phyloP scores from a whole-genome alignment of 1,140 invertebrate genomes.

The Drosophila kurseongensis region DNA sequence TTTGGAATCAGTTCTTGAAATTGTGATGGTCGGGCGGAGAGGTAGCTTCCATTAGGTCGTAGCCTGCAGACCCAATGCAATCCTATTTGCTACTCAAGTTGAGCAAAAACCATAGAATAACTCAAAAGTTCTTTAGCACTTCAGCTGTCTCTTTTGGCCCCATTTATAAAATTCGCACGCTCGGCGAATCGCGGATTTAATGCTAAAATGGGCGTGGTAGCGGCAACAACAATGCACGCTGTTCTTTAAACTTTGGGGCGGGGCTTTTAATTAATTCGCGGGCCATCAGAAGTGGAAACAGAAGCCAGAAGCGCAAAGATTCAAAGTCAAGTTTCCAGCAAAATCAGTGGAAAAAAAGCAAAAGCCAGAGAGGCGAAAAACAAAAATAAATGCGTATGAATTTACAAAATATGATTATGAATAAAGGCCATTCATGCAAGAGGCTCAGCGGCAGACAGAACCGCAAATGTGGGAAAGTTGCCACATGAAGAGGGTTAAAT shows the following conservation, averaged over 20 bases:
- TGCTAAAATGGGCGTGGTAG: constrained; percentile 34
- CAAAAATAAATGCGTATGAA: constrained; percentile 44
- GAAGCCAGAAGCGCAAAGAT: constrained; percentile 43
- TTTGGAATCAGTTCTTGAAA: constrained; percentile 22
- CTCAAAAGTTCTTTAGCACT: constrained; percentile 32
- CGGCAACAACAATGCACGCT: constrained; percentile 58
- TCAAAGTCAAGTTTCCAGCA: constrained; percentile 68
- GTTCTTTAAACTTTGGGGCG: constrained; percentile 57
- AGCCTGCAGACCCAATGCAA: constrained; percentile 39
- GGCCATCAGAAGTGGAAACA: constrained; percentile 38
- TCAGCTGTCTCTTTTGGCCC: constrained; percentile 5
- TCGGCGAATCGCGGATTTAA: constrained; percentile 46
- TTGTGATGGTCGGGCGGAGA: neutral
- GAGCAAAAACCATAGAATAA: constrained; percentile 28
- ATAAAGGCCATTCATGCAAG: constrained; percentile 76
- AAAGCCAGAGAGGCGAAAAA: constrained; percentile 7
- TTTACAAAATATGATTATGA: constrained; percentile 66
- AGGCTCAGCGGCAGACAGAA: constrained; percentile 33
- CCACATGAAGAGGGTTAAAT: constrained; percentile 37
- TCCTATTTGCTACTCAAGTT: constrained; percentile 37
- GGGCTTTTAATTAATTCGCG: constrained; percentile 76
- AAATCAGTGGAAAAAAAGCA: constrained; percentile 35
- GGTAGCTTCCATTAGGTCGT: constrained; percentile 23
- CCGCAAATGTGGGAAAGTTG: constrained; percentile 61
- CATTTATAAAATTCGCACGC: constrained; percentile 49